A percentile compares a stretch with the other conserved stretches of the same genome.
These are phyloP conservation scores for Coboldia fuscipes DNA, from an alignment of 1,140 invertebrate genomes.

Conservation along the genomic window DNA sequence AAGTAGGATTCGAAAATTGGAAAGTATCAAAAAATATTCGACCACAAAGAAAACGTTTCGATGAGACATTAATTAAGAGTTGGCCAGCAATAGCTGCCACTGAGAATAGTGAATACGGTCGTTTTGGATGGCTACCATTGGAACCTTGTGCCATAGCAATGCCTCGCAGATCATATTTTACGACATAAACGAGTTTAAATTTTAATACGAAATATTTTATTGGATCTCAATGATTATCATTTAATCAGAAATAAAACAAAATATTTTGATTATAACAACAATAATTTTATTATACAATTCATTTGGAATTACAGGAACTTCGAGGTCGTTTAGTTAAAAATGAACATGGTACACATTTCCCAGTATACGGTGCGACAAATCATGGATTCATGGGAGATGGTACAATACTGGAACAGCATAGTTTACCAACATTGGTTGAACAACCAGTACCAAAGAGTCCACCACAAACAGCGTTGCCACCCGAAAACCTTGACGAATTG, in stretches of 20 bases:
- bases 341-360: conserved; percentile 39
- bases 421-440: too few species aligned
- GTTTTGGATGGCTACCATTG: too few species aligned
- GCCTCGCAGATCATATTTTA: too few species aligned
- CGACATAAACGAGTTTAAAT: too few species aligned
- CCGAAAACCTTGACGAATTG: conserved; percentile 36
- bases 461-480: conserved; percentile 29
- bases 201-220: not conserved
- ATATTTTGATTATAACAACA: not conserved
- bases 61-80: too few species aligned
- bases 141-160: too few species aligned
- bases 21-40: too few species aligned
- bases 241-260: not conserved
- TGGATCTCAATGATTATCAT: not conserved
- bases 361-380: conserved; percentile 65
- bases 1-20: too few species aligned
- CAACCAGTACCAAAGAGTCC: conserved; percentile 20
- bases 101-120: too few species aligned
- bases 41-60: too few species aligned
- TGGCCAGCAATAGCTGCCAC: too few species aligned
- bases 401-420: conserved; percentile 18
- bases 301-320: conserved; percentile 27
- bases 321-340: conserved; percentile 53
- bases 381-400: conserved; percentile 54
- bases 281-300: not conserved